Conservation (phyloP, 2,888 invertebrate genomes). For the Magallana nippona region DNA sequence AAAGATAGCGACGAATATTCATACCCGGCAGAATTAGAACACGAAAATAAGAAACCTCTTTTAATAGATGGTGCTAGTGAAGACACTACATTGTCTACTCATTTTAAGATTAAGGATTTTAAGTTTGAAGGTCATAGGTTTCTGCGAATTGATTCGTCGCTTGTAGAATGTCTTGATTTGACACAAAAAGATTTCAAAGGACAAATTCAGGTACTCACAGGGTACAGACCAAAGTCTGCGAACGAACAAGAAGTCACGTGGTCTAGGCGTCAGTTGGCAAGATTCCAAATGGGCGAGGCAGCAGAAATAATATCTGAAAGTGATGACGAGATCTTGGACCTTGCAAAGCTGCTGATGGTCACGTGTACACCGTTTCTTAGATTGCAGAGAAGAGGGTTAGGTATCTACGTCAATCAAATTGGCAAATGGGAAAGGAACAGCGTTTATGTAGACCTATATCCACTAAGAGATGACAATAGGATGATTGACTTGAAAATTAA, state of each 20-base stretch:
- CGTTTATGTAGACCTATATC: conserved; percentile 12
- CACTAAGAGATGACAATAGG: conserved; percentile 3
- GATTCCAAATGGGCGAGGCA: conserved; percentile 60
- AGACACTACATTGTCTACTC: conserved; percentile 37
- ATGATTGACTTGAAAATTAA: conserved; percentile 15
- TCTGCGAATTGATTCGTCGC: conserved; percentile 57
- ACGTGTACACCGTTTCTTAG: conserved; percentile 49
- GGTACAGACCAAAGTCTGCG: conserved; percentile 57
- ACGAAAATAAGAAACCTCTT: conserved; percentile 22
- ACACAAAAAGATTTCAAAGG: conserved; percentile 51
- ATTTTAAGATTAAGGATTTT: conserved; percentile 47
- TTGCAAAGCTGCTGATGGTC: conserved; percentile 53
- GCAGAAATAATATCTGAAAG: conserved; percentile 57
- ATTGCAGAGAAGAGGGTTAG: conserved; percentile 53
- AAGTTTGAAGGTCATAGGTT: conserved; percentile 47
- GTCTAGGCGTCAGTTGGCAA: not conserved
- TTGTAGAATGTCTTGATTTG: conserved; percentile 58
- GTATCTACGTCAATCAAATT: conserved; percentile 16
- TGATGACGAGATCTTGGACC: conserved; percentile 30
- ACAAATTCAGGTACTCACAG: conserved; percentile 53
- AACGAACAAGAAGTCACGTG: conserved; percentile 56
- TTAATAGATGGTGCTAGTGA: conserved; percentile 47
- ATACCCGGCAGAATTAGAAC: not conserved
- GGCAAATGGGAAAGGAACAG: not conserved
- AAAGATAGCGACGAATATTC: conserved; percentile 53